Conservation (phyloP, 2,113 vertebrate species). For the Mystacornis crossleyi region DNA sequence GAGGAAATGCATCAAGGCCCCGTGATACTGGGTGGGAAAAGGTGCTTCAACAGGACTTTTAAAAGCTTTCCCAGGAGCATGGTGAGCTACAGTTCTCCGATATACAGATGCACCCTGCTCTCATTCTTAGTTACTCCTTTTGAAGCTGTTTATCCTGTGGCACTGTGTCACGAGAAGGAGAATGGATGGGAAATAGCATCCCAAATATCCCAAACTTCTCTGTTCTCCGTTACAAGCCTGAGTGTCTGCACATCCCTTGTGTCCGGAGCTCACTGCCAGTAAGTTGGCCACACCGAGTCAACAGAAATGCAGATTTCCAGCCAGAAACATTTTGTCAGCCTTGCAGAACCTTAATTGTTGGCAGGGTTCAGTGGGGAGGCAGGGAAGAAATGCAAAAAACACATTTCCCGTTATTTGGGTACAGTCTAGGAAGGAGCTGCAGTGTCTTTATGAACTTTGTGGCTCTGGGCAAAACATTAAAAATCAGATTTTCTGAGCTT, state of each 20-base stretch:
- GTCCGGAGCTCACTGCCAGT: not conserved
- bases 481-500: not conserved
- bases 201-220: not conserved
- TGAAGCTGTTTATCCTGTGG: not conserved
- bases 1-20: not conserved
- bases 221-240: not conserved
- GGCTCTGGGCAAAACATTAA: not conserved
- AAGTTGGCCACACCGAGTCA: not conserved
- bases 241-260: not conserved
- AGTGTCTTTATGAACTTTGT: not conserved
- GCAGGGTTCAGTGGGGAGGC: not conserved
- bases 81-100: not conserved
- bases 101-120: not conserved
- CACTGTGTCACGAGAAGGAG: not conserved
- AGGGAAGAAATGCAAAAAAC: not conserved
- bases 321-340: not conserved
- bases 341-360: not conserved
- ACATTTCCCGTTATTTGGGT: not conserved
- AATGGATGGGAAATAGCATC: not conserved
- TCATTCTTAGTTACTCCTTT: not conserved
- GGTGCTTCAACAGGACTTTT: accelerated
- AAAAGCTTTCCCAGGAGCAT: not conserved
- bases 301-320: not conserved
- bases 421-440: not conserved
- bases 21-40: not conserved